Evolutionary conservation across 2,888 invertebrate species (phyloP).

Genomic region (Gymnosoma rotundatum): DNA sequence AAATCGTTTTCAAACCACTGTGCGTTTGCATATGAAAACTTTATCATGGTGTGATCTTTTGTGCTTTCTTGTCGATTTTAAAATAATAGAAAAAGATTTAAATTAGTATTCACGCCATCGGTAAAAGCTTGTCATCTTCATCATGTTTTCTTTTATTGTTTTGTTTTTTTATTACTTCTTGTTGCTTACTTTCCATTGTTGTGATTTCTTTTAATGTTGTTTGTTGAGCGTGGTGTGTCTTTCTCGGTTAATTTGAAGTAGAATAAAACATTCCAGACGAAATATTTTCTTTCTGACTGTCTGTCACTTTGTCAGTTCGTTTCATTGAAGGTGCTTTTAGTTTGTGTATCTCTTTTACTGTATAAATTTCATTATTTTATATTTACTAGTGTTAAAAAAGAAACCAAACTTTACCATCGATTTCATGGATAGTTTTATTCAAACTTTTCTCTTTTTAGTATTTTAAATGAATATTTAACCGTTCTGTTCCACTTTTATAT

Average conservation of each 20-base stretch:
- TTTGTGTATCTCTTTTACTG: conserved; percentile 40
- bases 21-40: conserved; percentile 25
- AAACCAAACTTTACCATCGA: conserved; percentile 45
- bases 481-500: conserved; percentile 64
- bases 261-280: conserved; percentile 38
- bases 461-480: conserved; percentile 55
- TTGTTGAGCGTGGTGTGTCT: conserved; percentile 34
- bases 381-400: conserved; percentile 24
- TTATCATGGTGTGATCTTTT: conserved; percentile 60
- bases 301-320: neutral
- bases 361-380: conserved; percentile 40
- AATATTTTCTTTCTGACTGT: too few relatives aligned
- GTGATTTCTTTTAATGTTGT: conserved; percentile 57
- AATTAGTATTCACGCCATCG: conserved; percentile 69
- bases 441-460: conserved; percentile 25
- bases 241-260: conserved; percentile 47
- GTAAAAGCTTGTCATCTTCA: conserved; percentile 60
- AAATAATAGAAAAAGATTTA: conserved; percentile 29
- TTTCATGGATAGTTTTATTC: conserved; percentile 43
- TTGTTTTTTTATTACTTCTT: conserved; percentile 15
- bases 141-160: conserved; percentile 45
- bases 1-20: too few relatives aligned
- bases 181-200: conserved; percentile 68
- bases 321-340: conserved; percentile 38
- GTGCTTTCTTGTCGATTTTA: conserved; percentile 60